Conservation (phyloP, 2,797 vertebrate species). For the Selene dorsalis region DNA sequence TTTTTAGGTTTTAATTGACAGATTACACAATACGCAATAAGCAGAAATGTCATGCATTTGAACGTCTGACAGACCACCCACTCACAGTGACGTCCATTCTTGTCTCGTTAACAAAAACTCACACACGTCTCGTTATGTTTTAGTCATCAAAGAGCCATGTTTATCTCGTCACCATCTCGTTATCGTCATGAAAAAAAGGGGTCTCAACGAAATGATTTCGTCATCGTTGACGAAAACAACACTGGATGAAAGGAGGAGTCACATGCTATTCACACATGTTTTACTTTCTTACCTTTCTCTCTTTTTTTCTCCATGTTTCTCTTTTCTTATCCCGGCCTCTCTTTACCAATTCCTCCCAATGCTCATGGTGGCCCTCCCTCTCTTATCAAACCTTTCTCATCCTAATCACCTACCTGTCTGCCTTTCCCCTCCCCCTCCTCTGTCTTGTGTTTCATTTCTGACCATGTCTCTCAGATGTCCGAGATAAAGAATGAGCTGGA, state of each 20-base stretch:
- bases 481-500: constrained; percentile 93
- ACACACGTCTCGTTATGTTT: no score
- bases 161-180: no score
- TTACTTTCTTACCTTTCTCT: background rate
- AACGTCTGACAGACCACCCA: no score
- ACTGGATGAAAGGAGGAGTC: background rate
- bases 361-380: background rate
- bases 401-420: constrained; percentile 16
- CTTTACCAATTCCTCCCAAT: constrained; percentile 13
- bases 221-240: no score
- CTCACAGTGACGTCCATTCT: no score
- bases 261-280: background rate
- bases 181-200: no score
- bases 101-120: no score
- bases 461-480: constrained; percentile 84
- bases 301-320: constrained; percentile 15
- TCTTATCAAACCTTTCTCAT: constrained; percentile 11
- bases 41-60: no score
- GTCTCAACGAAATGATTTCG: no score
- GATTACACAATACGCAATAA: no score
- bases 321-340: constrained; percentile 18
- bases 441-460: constrained; percentile 16
- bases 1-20: no score
- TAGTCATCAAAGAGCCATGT: no score
- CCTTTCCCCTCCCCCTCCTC: background rate